Percentiles rank a stretch among this genome's conserved stretches.
These are phyloP conservation scores for Bombus affinis DNA, from an alignment of 1,140 invertebrate genomes.

Conservation along the genomic window DNA sequence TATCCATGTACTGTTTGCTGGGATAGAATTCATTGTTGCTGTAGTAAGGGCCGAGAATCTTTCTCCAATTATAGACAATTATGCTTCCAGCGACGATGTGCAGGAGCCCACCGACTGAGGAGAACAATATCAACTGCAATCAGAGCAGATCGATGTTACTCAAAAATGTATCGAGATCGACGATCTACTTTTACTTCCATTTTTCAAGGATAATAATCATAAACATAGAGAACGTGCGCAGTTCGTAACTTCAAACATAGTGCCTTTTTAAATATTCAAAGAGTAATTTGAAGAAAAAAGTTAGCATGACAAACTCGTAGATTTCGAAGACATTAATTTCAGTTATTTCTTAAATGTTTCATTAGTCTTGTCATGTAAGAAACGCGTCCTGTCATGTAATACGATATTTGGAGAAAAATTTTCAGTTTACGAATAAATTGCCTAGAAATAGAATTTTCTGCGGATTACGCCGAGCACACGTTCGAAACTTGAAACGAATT, in stretches of 20 bases:
- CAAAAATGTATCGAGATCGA: background rate
- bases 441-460: background rate
- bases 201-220: background rate
- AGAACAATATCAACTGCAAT: conserved; percentile 84
- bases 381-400: too few relatives aligned
- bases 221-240: background rate
- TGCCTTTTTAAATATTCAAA: background rate
- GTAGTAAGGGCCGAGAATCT: conserved; percentile 70
- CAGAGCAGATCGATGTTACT: conserved; percentile 33
- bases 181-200: background rate
- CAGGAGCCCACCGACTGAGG: conserved; percentile 84
- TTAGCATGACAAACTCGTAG: too few relatives aligned
- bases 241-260: background rate
- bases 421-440: background rate
- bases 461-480: too few relatives aligned
- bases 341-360: too few relatives aligned
- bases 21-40: conserved; percentile 82
- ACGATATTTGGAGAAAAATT: too few relatives aligned
- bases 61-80: conserved; percentile 85
- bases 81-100: conserved; percentile 86
- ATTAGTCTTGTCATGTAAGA: too few relatives aligned
- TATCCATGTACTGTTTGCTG: conserved; percentile 84
- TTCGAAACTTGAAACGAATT: too few relatives aligned
- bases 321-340: background rate
- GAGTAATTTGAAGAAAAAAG: background rate